Evolutionary conservation across 2,888 invertebrate species (phyloP), one percentile per base, ranked within the genome.

Genomic region (Coenonympha arcania): DNA sequence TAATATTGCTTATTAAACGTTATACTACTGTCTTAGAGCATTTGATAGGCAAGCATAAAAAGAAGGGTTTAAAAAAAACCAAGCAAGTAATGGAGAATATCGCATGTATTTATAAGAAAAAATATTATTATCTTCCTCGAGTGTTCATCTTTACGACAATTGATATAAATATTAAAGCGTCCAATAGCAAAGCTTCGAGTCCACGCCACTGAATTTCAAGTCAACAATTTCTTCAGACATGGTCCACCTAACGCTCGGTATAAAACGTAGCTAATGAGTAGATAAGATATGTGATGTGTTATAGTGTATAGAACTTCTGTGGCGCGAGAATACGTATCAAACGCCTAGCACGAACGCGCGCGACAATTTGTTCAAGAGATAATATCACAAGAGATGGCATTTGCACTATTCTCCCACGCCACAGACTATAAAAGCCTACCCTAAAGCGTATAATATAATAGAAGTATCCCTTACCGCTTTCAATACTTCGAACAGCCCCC

Each of bases 201-300:
- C 9, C 24, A 39, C 22, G 24, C 24, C 39, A 39, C 22, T 36
- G n/a, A 2, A n/a, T 24, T 28, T 48, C 44, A 48, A 52, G 42
- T 63, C 60, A 53, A 56, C 50, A 50, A 50, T 58, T 52, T 37
- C 41, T 55, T 50, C 47, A 54, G n/a, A 55, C 40, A 69, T 84
- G 83, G 82, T 83, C 84, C 81, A 75, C 76, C 73, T 72, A 76
- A 76, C 79, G 75, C 78, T 72, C 74, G 69, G 76, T 82, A 79
- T 69, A 78, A 77, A 76, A 65, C 71, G 68, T 71, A 69, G 79
- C 80, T 68, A 82, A 77, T 76, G 78, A 80, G 74, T 80, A 81
- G 78, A 74, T 69, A 43, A 73, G 77, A 80, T 85, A 85, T 85
- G 85, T 85, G 80, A 80, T 77, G 79, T 79, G 69, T 81, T 79